phyloP scores from a whole-genome alignment of 2,113 vertebrate genomes.

The Ciconia boyciana region DNA sequence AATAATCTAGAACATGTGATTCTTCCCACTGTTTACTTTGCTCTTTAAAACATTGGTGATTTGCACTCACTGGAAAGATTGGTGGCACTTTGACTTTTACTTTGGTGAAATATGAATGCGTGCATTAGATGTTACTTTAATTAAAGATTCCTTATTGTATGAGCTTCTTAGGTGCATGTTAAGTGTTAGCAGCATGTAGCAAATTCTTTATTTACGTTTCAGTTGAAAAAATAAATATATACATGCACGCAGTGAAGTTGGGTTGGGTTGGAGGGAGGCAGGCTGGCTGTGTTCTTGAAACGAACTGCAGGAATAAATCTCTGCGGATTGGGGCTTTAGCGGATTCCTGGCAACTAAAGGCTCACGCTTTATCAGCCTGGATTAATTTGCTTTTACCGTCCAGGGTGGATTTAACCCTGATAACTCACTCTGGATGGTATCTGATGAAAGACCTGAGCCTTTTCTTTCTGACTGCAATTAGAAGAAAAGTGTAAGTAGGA shows the following conservation, averaged over 20 bases:
- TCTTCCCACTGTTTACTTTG: not conserved
- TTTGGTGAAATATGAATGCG: not conserved
- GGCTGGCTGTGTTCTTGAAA: not conserved
- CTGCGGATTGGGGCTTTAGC: not conserved
- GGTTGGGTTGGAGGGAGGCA: not conserved
- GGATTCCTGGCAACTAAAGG: slow-evolving; percentile 13
- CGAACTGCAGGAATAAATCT: not conserved
- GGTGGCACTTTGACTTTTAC: not conserved
- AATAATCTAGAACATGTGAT: fast-evolving
- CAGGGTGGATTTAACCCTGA: not conserved
- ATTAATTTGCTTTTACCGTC: not conserved
- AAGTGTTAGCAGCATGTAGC: not conserved
- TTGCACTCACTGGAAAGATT: not conserved
- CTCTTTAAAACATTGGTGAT: not conserved
- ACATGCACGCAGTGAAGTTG: fast-evolving
- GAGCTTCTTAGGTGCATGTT: not conserved
- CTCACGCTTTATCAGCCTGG: not conserved
- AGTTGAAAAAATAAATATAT: fast-evolving
- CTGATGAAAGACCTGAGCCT: not conserved
- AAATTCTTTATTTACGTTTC: not conserved
- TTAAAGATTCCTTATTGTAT: not conserved
- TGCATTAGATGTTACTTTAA: not conserved
- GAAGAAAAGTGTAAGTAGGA: not conserved
- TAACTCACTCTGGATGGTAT: not conserved
- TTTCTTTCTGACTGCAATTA: not conserved